phyloP scores from a whole-genome alignment of 2,113 vertebrate genomes.

The Hippocampus comes region DNA sequence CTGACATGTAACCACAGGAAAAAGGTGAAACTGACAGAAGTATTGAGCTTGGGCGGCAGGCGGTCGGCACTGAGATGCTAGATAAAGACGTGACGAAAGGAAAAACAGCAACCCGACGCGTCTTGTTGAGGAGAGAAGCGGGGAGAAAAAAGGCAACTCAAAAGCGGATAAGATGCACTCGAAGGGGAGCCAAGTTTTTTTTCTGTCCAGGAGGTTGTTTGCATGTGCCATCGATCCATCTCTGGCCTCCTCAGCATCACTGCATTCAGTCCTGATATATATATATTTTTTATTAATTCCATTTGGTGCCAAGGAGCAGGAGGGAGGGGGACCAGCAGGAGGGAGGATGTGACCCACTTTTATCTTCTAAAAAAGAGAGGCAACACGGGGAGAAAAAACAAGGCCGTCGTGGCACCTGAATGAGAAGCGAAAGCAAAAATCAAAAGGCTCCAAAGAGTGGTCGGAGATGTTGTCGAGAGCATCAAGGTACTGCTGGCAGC shows the following conservation, averaged over 20 bases:
- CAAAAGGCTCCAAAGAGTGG: not conserved
- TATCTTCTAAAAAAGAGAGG: conserved; percentile 28
- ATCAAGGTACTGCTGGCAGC: conserved; percentile 10
- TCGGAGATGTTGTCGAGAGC: not conserved
- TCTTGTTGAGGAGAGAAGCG: conserved; percentile 14
- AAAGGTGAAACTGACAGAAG: conserved; percentile 67
- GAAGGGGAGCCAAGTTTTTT: conserved; percentile 34
- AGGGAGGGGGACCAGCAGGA: conserved; percentile 1
- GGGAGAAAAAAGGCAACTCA: conserved; percentile 22
- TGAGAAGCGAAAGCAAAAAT: conserved; percentile 51
- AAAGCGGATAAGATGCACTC: conserved; percentile 29
- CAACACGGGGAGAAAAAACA: conserved; percentile 11
- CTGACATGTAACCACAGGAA: conserved; percentile 51
- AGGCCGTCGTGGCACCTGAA: conserved; percentile 22
- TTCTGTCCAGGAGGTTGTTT: conserved; percentile 12
- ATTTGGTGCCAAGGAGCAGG: conserved; percentile 38
- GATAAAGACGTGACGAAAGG: conserved; percentile 59
- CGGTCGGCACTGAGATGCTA: conserved; percentile 42
- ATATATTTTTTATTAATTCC: conserved; percentile 17
- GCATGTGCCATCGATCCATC: conserved; percentile 6
- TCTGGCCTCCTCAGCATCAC: conserved; percentile 8
- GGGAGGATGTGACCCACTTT: conserved; percentile 15
- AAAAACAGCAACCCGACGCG: conserved; percentile 47
- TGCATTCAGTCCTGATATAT: conserved; percentile 27
- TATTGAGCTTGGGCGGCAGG: conserved; percentile 57